Percentiles rank a stretch among this genome's conserved stretches.
phyloP scores from a whole-genome alignment of 2,888 invertebrate genomes.

The Noctua fimbriata region DNA sequence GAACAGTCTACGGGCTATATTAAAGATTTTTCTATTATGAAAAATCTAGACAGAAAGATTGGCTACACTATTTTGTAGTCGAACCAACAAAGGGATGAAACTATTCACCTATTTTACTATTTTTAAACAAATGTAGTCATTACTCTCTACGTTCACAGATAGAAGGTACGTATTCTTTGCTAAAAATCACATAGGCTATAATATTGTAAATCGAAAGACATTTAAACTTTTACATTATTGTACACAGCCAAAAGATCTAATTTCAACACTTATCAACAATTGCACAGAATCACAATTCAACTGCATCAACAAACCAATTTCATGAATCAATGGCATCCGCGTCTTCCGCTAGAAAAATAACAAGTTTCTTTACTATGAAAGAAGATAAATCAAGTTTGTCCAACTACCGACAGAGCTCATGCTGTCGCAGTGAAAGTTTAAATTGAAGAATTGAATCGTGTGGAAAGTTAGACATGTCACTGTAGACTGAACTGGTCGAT shows the following conservation, averaged over 20 bases:
- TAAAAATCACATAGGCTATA: background rate
- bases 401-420: conserved; percentile 37
- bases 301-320: conserved; percentile 12
- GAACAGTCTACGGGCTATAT: background rate
- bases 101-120: background rate
- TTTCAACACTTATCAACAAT: background rate
- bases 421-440: conserved; percentile 57
- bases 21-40: background rate
- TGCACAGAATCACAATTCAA: background rate
- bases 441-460: conserved; percentile 63
- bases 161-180: background rate
- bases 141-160: background rate
- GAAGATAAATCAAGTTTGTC: conserved; percentile 60
- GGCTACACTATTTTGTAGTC: background rate
- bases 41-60: background rate
- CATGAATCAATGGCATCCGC: conserved; percentile 5
- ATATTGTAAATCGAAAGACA: background rate
- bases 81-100: background rate
- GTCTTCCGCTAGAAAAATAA: conserved; percentile 44
- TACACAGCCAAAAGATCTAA: background rate
- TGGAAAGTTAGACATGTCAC: conserved; percentile 40
- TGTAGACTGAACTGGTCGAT: conserved; percentile 17
- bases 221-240: background rate
- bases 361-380: conserved; percentile 45
- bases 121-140: background rate